These are phyloP conservation scores for Craterocephalus amniculus DNA, from an alignment of 2,797 vertebrate genomes.

Conservation along the genomic window DNA sequence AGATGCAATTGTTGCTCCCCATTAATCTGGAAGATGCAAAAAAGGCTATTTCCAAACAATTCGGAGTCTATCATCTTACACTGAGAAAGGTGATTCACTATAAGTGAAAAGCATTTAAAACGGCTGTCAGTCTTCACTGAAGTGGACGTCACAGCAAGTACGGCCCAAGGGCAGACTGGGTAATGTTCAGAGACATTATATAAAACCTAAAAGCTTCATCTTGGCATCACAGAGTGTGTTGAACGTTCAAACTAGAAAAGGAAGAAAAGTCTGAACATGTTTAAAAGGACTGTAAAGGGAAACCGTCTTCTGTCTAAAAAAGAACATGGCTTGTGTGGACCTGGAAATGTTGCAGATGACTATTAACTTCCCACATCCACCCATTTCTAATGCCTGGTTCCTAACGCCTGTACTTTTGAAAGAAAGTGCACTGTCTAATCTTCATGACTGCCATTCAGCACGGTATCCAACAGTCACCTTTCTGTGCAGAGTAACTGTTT, in stretches of 20 bases:
- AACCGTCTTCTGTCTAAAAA: no score
- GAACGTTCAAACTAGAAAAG: neutral
- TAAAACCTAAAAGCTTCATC: neutral
- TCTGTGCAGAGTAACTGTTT: slow-evolving; percentile 4
- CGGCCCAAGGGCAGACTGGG: no score
- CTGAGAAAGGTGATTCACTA: neutral
- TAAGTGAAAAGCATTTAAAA: neutral
- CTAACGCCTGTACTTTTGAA: neutral
- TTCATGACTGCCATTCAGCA: neutral
- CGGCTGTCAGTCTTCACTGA: neutral
- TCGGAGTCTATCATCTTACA: neutral
- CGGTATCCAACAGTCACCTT: neutral
- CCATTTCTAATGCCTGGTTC: no score
- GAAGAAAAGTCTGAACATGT: no score
- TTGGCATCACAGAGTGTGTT: neutral
- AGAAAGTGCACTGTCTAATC: neutral
- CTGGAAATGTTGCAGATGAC: no score
- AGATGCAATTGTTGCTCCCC: no score
- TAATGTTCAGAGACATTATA: neutral
- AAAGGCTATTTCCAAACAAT: no score
- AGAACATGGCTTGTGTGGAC: no score
- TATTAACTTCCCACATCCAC: no score
- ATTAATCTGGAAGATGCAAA: no score
- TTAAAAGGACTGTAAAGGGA: no score
- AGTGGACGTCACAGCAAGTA: neutral